Evolutionary conservation across 2,113 vertebrate genomes (phyloP).

Genomic region (Lagenorhynchus albirostris): DNA sequence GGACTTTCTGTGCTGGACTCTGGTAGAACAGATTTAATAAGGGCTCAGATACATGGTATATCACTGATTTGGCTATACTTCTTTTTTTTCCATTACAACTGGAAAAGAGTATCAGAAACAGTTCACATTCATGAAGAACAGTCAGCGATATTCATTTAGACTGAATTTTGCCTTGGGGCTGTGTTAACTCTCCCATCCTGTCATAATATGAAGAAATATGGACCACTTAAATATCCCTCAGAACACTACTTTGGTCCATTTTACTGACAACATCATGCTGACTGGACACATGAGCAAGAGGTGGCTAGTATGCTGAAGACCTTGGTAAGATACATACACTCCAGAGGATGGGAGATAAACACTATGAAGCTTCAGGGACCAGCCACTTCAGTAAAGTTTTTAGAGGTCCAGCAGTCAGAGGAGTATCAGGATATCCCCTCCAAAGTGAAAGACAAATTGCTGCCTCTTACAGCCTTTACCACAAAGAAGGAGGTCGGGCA

Average conservation of each 20-base stretch:
- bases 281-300: background rate
- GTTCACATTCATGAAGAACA: background rate
- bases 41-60: background rate
- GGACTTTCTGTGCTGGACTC: background rate
- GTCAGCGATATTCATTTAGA: background rate
- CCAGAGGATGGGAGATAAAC: background rate
- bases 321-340: background rate
- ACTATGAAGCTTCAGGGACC: background rate
- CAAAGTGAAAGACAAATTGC: background rate
- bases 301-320: background rate
- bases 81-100: background rate
- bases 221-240: background rate
- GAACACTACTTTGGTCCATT: background rate
- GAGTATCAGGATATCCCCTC: background rate
- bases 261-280: background rate
- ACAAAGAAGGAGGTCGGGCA: background rate
- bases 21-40: background rate
- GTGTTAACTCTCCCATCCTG: background rate
- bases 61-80: background rate
- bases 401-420: background rate
- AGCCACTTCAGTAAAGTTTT: background rate
- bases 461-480: background rate
- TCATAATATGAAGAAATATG: background rate
- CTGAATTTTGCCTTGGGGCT: background rate
- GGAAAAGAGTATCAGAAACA: slow-evolving; percentile 15